Evolutionary conservation across 92 coral and sea anemone species (phyloP).

Genomic region (Phenganax marumi): DNA sequence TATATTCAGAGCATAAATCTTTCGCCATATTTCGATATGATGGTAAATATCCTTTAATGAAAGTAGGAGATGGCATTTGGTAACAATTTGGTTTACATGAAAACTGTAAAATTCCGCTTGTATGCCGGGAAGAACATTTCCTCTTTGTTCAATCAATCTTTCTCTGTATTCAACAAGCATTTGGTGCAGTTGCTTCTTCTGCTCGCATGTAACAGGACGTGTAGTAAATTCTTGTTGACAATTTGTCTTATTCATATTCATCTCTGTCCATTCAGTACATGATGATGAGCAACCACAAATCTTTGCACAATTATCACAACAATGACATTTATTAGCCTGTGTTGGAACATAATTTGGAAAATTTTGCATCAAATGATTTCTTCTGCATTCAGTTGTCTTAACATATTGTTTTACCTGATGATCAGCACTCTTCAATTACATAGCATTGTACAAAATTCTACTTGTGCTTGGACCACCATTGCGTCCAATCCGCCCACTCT

Average conservation of each 20-base stretch:
- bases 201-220: not conserved
- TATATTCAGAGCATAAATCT: not conserved
- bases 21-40: not conserved
- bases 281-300: not conserved
- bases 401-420: not conserved
- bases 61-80: not conserved
- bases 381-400: not conserved
- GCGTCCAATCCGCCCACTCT: not conserved
- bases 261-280: not conserved
- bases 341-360: not conserved
- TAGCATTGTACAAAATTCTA: slow-evolving; percentile 5
- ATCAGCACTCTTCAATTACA: not conserved
- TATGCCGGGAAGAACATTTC: not conserved
- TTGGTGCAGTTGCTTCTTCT: not conserved
- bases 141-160: not conserved
- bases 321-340: not conserved
- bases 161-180: not conserved
- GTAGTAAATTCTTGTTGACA: too few species aligned
- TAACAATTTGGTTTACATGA: not conserved
- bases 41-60: not conserved
- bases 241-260: not conserved
- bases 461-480: not conserved
- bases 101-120: not conserved
- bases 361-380: not conserved
- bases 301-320: not conserved